These are phyloP conservation scores for Patella depressa DNA, from an alignment of 2,888 invertebrate genomes.

Conservation along the genomic window DNA sequence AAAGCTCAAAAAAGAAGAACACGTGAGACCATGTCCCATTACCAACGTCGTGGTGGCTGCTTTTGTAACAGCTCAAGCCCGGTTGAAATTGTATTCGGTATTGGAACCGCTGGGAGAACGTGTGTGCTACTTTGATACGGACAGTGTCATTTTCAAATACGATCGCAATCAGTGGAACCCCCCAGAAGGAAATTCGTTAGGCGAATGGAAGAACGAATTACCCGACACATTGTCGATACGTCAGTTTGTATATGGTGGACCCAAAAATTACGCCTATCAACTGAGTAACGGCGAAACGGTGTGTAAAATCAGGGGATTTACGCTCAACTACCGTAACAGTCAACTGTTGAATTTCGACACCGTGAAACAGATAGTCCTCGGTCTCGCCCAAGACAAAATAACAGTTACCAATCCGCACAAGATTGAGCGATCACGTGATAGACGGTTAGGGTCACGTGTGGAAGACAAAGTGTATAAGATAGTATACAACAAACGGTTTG, in stretches of 20 bases:
- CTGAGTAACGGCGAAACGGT: conserved; percentile 3
- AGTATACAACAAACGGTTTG: neutral
- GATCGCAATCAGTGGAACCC: neutral
- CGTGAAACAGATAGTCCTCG: neutral
- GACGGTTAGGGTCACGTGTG: neutral
- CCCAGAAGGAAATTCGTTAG: neutral
- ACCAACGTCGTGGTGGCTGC: neutral
- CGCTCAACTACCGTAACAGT: neutral
- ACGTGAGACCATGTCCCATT: neutral
- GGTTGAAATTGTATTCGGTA: neutral
- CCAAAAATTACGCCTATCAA: conserved; percentile 1
- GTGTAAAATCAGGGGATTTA: neutral
- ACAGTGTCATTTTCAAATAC: neutral
- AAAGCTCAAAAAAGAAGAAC: neutral
- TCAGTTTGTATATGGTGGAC: neutral
- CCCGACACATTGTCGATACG: neutral
- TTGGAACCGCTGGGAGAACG: neutral
- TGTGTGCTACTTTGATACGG: neutral
- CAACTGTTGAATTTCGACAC: conserved; percentile 1
- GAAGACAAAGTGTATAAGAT: neutral
- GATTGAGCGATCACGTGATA: neutral
- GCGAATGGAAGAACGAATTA: neutral
- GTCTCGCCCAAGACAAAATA: neutral
- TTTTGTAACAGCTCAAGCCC: neutral
- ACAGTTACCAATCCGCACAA: neutral